Evolutionary conservation across 2,888 invertebrate species (phyloP), one percentile per base, ranked within the genome.

Genomic region (Melanophora roralis): DNA sequence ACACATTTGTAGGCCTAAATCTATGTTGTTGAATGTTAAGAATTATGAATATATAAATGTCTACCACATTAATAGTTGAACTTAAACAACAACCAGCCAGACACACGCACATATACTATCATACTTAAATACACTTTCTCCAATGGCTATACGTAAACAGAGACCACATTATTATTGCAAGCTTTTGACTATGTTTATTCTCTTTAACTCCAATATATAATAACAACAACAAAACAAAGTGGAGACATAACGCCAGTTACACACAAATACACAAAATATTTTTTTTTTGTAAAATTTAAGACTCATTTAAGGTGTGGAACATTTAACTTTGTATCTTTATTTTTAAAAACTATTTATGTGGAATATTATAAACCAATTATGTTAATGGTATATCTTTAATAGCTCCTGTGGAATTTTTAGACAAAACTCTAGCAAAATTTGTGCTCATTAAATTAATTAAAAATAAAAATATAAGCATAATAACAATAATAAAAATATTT

Each of bases 381-480:
- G n/a, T n/a, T n/a, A n/a, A n/a, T n/a, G n/a, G n/a, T n/a, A n/a
- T n/a, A n/a, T n/a, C n/a, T n/a, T n/a, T n/a, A n/a, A n/a, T n/a
- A 23, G 8, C 1, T 23, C 1, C 5, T 11, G 6, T 2, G n/a
- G 23, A 59, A 57, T 4, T 8, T 34, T 0, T 45, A 19, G 1
- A 11, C 14, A 14, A 16, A 43, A 16, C 23, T 21, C 7, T 23
- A 57, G 32, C 40, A 32, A 72, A 62, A 21, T 72, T 51, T 62
- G 40, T 43, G 40, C 60, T 72, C 71, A 62, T 72, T 72, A 72
- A 71, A 51, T 51, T 43, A 60, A 71, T 51, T 32, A 27, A 40
- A 43, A 51, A 19, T 49, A 27, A 40, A 38, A 38, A 16, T 21
- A 38, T 16, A 57, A 21, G 16, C 3, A 27, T 5, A 27, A 27